Evolutionary conservation across 2,113 vertebrate species (phyloP), one percentile per base, ranked within the genome.

Genomic region (Gambusia affinis): DNA sequence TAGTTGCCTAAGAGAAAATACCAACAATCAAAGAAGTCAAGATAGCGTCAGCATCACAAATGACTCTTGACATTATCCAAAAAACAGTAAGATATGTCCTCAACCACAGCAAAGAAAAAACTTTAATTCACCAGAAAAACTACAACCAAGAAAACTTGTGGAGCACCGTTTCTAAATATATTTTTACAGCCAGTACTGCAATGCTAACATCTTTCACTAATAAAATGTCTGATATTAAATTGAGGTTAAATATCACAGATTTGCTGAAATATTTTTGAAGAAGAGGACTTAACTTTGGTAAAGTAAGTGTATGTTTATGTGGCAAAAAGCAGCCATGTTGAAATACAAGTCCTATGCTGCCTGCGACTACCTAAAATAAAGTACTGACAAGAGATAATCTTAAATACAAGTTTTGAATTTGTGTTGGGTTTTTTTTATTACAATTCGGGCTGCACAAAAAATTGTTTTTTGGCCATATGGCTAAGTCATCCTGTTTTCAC

Each of bases 141-240:
- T 44, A 67, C 47, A 22, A 0, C 30, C 51, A 24, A 57, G 51
- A 57, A 57, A 57, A 24, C 51, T n/a, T 24, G 62, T 70, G 62
- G 19, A 22, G 66, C 73, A 74, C 12, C 27, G 64, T 47, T 71
- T 28, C 63, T 73, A 19, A 72, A 44, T 42, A 60, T 0, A 15
- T 61, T 84, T 22, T 79, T 31, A 54, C 81, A 75, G 1, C 69
- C 75, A 30, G 65, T 73, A 2, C 35, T 84, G 10, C 64, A 33
- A 42, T 80, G 65, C 0, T 82, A 37, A 83, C 39, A 28, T 68
- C 28, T 3, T n/a, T 42, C 33, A 60, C 29, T 24, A 39, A 54
- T 47, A 30, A 31, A 51, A 74, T 37, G 47, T 2, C 29, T 54
- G 61, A 1, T 22, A 12, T 28, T 30, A 22, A 27, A 54, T 5